Evolutionary conservation across 2,113 vertebrate species (phyloP).

Genomic region (Trematocara zebra): DNA sequence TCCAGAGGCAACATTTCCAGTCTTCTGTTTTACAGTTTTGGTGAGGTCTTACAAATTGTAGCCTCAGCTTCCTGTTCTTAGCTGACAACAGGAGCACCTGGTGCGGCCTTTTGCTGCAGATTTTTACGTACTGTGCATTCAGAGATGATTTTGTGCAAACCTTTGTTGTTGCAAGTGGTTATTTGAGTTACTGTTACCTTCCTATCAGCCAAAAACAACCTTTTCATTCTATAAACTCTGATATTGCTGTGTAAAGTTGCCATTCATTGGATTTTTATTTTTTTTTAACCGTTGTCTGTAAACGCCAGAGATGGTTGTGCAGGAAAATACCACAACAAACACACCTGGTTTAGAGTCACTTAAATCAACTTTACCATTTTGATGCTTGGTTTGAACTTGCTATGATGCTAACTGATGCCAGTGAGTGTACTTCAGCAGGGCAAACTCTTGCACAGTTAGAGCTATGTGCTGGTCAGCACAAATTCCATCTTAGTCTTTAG

Average conservation of each 20-base stretch:
- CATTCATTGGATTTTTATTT: not conserved
- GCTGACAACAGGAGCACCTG: not conserved
- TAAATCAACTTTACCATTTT: not conserved
- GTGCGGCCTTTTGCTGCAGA: not conserved
- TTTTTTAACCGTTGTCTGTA: not conserved
- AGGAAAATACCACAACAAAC: not conserved
- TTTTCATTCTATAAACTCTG: not conserved
- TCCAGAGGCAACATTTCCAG: not conserved
- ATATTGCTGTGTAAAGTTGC: not conserved
- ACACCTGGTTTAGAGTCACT: not conserved
- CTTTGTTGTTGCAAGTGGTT: not conserved
- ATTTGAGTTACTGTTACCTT: not conserved
- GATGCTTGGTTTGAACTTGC: not conserved
- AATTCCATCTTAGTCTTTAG: not conserved
- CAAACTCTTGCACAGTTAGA: not conserved
- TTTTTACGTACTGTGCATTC: not conserved
- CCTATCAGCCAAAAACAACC: not conserved
- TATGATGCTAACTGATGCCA: not conserved
- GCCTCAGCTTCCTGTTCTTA: not conserved
- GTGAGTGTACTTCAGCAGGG: not conserved
- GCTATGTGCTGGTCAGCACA: not conserved
- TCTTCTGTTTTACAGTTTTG: not conserved
- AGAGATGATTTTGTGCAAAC: not conserved
- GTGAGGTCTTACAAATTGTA: not conserved
- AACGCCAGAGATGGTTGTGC: not conserved